Evolutionary conservation across 2,888 invertebrate species (phyloP), one percentile per base, ranked within the genome.

Genomic region (Synanthedon andrenaeformis): DNA sequence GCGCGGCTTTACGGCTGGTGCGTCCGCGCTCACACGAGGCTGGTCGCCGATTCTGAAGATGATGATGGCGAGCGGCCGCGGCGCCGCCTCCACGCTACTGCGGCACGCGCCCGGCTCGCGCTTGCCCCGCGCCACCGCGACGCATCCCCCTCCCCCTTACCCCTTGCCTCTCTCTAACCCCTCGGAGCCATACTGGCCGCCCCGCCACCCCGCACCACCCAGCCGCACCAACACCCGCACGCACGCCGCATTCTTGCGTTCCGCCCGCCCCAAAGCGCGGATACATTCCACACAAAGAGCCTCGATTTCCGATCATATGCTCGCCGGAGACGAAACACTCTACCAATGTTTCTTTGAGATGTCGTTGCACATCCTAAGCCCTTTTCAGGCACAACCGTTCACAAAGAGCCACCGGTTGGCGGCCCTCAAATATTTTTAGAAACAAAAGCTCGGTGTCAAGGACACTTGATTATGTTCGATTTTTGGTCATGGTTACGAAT

Each of bases 211-310:
- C 65, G 56, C 59, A 52, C 65, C 69, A 65, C 67, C 52, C 45
- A n/a, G 65, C 70, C 74, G 69, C 74, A 58, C 69, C 72, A 58
- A 66, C 70, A 63, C 69, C 80, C 79, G 76, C 84, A 83, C 85
- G 84, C 85, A 83, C 83, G 79, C 82, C 84, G 82, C 83, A 84
- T 82, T 81, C 82, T 79, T 82, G 78, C 81, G 72, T 76, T 76
- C 69, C 52, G 50, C 49, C 72, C 67, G 69, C 60, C 59, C 62
- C 58, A 56, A 63, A 66, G 63, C 66, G 65, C 66, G 63, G 63
- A 64, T 66, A 66, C 67, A 66, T 63, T 69, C 72, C 74, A 70
- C 74, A 77, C 76, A 78, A 77, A 81, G 77, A 72, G 61, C 69
- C 66, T 63, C 66, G 58, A 61, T 64, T 64, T 56, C 53, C 56